phyloP scores from a whole-genome alignment of 2,113 vertebrate species.

The Rousettus leschenaultii region DNA sequence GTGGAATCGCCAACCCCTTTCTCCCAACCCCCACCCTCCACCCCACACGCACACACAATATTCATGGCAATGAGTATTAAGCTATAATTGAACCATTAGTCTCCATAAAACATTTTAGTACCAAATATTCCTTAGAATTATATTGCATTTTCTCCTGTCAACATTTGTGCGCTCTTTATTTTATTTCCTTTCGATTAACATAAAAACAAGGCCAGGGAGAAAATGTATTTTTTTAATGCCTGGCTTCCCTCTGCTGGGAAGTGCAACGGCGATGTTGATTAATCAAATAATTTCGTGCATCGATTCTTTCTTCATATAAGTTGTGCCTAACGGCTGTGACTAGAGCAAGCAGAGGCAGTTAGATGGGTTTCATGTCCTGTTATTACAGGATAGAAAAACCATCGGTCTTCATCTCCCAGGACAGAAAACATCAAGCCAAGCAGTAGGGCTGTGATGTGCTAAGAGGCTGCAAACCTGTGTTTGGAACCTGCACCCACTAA shows the following conservation, averaged over 20 bases:
- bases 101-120: not conserved
- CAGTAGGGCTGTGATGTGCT: not conserved
- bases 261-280: not conserved
- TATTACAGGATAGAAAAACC: not conserved
- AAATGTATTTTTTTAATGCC: not conserved
- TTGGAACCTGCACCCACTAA: not conserved
- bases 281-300: not conserved
- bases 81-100: not conserved
- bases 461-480: not conserved
- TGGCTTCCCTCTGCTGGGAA: not conserved
- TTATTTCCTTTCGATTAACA: not conserved
- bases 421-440: not conserved
- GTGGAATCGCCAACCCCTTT: not conserved
- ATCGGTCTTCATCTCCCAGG: not conserved
- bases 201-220: not conserved
- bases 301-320: not conserved
- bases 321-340: not conserved
- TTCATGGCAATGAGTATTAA: not conserved
- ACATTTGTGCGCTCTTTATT: not conserved
- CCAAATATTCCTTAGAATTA: slow-evolving; percentile 10
- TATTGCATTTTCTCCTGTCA: not conserved
- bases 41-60: not conserved
- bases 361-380: not conserved
- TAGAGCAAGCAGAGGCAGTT: not conserved
- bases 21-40: no score